Percentiles rank a stretch among this genome's conserved stretches.
Evolutionary conservation across 2,888 invertebrate genomes (phyloP).

Genomic region (Isoperla grammatica): DNA sequence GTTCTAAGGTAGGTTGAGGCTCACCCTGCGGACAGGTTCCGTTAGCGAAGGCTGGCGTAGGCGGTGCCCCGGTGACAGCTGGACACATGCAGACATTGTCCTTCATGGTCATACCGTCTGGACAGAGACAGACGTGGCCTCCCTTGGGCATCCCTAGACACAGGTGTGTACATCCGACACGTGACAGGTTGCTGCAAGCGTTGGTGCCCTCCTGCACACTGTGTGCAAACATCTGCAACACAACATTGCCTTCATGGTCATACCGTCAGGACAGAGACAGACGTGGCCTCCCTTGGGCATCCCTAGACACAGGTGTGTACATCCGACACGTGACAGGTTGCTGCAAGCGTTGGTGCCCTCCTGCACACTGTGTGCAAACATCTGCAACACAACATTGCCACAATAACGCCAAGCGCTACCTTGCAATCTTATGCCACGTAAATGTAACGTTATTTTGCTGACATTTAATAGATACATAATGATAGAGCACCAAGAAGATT

Average conservation of each 20-base stretch:
- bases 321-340: slow-evolving; percentile 51
- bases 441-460: too few species aligned
- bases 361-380: slow-evolving; percentile 70
- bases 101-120: slow-evolving; percentile 60
- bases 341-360: slow-evolving; percentile 68
- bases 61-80: slow-evolving; percentile 43
- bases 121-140: slow-evolving; percentile 68
- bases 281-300: slow-evolving; percentile 59
- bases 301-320: slow-evolving; percentile 73
- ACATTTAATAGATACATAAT: too few species aligned
- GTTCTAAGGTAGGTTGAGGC: too few species aligned
- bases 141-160: slow-evolving; percentile 71
- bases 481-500: too few species aligned
- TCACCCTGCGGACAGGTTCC: slow-evolving; percentile 58
- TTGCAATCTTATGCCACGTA: too few species aligned
- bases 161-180: slow-evolving; percentile 60
- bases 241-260: too few species aligned
- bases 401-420: too few species aligned
- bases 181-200: slow-evolving; percentile 54
- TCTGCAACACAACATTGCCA: slow-evolving; percentile 39
- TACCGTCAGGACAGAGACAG: slow-evolving; percentile 60
- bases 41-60: slow-evolving; percentile 54
- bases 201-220: slow-evolving; percentile 70
- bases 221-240: slow-evolving; percentile 58
- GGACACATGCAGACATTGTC: slow-evolving; percentile 68